Evolutionary conservation across 2,888 invertebrate species (phyloP), one percentile per base, ranked within the genome.

Genomic region (Aphodius granarius): DNA sequence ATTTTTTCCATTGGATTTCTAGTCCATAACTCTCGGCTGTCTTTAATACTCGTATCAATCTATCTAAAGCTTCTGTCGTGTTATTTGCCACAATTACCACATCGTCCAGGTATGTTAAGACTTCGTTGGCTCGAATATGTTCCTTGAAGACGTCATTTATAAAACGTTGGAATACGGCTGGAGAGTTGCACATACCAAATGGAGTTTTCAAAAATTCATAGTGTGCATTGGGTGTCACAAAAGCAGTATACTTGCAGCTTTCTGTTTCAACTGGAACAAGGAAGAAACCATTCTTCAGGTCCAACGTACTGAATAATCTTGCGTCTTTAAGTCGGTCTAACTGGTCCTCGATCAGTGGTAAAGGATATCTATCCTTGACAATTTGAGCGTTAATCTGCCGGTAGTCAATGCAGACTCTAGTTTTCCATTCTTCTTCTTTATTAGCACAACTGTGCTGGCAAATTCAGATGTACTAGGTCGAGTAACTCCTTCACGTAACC

Each of bases 131-230:
- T 13, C 20, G 19, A 20, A 79, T 65, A 5, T 78, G 71, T 9
- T 73, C 66, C n/a, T 64, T 9, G 76, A 80, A 80, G 9, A 77
- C 73, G 13, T 23, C 9, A 21, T 77, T 74, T 1, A 78, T 73
- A 74, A 74, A 79, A 20, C 78, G 63, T 63, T 66, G 43, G 71
- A 83, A 84, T 16, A 78, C 75, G 13, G 80, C 71, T n/a, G 86
- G 86, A 3, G 81, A 81, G 20, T 84, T 85, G 21, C 82, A 84
- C 5, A 87, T 72, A 4, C 86, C 87, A 82, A 87, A 88, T 0
- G 86, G 87, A 66, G 83, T 82, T 78, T 79, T 82, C 17, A 82
- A 68, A 77, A 87, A 86, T 75, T 82, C 81, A 62, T 76, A 82
- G 66, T 82, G 82, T 0, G 81, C 81, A 17, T 17, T 3, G 17